phyloP scores from a whole-genome alignment of 2,113 vertebrate genomes.

The Thomomys bottae region DNA sequence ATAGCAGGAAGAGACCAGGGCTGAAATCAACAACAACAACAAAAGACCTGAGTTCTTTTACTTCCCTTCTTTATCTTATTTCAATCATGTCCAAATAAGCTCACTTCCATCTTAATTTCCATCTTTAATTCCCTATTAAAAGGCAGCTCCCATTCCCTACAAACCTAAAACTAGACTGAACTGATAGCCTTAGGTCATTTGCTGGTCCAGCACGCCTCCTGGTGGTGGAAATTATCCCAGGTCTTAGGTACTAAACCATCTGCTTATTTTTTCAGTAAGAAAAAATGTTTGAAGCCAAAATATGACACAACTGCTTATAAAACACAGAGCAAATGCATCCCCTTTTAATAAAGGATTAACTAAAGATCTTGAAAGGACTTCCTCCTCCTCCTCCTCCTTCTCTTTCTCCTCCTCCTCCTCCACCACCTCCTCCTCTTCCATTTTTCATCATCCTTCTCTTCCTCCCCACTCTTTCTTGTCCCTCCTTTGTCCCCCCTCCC shows the following conservation, averaged over 20 bases:
- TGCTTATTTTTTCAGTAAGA: no score
- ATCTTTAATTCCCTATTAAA: neutral
- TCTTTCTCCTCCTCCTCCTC: no score
- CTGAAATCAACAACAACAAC: neutral
- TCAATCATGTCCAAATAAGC: neutral
- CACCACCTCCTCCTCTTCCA: no score
- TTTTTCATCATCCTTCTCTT: no score
- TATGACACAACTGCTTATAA: neutral
- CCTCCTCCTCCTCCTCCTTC: no score
- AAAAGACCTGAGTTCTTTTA: neutral
- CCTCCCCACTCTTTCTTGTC: no score
- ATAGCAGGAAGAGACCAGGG: neutral
- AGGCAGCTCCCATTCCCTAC: neutral
- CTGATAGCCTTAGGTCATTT: neutral
- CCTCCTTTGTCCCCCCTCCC: no score
- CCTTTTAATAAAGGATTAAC: neutral
- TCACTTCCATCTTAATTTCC: neutral
- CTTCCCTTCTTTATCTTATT: neutral
- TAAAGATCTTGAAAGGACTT: no score
- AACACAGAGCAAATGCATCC: neutral
- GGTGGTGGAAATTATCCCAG: slow-evolving; percentile 70
- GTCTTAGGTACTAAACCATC: neutral
- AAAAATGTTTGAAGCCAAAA: neutral
- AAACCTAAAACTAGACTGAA: neutral
- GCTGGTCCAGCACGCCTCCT: slow-evolving; percentile 76